Percentiles rank a stretch among this genome's conserved stretches.
Conservation (phyloP, 2,113 vertebrate genomes). For the Ivindomyrus marchei region DNA sequence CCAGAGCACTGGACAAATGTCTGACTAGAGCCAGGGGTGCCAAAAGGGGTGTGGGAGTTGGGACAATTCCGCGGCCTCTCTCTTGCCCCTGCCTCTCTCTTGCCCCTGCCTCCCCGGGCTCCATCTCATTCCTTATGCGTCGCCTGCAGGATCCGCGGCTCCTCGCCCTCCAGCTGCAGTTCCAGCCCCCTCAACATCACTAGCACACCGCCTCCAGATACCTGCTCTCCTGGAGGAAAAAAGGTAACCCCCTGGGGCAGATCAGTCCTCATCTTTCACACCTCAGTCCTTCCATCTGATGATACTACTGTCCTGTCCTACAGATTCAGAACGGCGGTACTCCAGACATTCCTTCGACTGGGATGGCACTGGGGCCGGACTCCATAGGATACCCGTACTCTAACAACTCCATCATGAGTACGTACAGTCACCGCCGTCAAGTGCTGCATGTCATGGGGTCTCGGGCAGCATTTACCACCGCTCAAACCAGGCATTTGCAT, state of each 20-base stretch:
- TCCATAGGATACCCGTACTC: constrained; percentile 92
- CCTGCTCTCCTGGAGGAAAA: constrained; percentile 87
- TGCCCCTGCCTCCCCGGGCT: background rate
- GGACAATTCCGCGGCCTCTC: too few relatives aligned
- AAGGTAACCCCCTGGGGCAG: constrained; percentile 62
- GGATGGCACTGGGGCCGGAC: constrained; percentile 80
- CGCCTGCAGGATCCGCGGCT: constrained; percentile 80
- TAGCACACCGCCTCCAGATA: constrained; percentile 89
- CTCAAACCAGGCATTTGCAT: background rate
- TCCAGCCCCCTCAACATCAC: constrained; percentile 94
- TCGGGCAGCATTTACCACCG: background rate
- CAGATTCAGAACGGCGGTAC: constrained; percentile 91
- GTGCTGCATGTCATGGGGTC: background rate
- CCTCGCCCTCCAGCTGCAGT: constrained; percentile 93
- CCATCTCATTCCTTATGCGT: background rate
- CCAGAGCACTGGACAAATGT: too few relatives aligned
- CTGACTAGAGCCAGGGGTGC: too few relatives aligned
- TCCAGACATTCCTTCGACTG: constrained; percentile 79
- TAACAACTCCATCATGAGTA: constrained; percentile 90
- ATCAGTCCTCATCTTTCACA: background rate
- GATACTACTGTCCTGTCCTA: constrained; percentile 18
- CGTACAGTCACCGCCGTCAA: constrained; percentile 40
- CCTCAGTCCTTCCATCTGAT: background rate
- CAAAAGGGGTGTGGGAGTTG: too few relatives aligned
- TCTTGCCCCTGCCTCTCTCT: background rate